Conservation (phyloP, 1,140 invertebrate species). For the Bombyx mandarina region DNA sequence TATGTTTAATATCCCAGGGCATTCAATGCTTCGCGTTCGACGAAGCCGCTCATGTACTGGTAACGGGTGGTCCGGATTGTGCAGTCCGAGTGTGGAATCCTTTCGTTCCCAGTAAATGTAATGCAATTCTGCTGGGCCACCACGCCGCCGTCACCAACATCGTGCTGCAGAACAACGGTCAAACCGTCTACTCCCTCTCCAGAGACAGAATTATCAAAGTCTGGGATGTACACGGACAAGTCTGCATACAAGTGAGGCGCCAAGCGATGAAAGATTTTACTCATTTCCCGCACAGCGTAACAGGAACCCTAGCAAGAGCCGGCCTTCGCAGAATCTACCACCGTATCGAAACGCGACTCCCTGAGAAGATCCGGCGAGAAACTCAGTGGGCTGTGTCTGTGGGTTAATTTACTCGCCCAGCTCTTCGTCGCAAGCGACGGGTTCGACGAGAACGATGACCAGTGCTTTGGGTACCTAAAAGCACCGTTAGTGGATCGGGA, state of each 20-base stretch:
- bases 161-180: slow-evolving; percentile 70
- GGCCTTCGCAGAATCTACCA: too few relatives aligned
- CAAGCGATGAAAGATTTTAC: too few relatives aligned
- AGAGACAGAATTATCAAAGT: slow-evolving; percentile 79
- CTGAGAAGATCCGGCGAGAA: too few relatives aligned
- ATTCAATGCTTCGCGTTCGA: slow-evolving; percentile 73
- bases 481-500: too few relatives aligned
- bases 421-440: too few relatives aligned
- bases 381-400: too few relatives aligned
- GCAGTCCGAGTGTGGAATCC: slow-evolving; percentile 82
- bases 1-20: slow-evolving; percentile 37
- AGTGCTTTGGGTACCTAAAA: too few relatives aligned
- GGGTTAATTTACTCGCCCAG: too few relatives aligned
- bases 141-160: slow-evolving; percentile 77
- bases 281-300: too few relatives aligned
- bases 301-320: too few relatives aligned
- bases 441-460: too few relatives aligned
- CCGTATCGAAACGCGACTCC: too few relatives aligned
- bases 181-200: slow-evolving; percentile 73
- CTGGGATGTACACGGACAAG: slow-evolving; percentile 75
- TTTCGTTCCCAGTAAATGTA: slow-evolving; percentile 77
- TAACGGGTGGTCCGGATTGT: slow-evolving; percentile 82
- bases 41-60: slow-evolving; percentile 72
- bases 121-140: slow-evolving; percentile 77
- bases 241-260: slow-evolving; percentile 71